Evolutionary conservation across 2,797 vertebrate genomes (phyloP).

Genomic region (Lacerta agilis): DNA sequence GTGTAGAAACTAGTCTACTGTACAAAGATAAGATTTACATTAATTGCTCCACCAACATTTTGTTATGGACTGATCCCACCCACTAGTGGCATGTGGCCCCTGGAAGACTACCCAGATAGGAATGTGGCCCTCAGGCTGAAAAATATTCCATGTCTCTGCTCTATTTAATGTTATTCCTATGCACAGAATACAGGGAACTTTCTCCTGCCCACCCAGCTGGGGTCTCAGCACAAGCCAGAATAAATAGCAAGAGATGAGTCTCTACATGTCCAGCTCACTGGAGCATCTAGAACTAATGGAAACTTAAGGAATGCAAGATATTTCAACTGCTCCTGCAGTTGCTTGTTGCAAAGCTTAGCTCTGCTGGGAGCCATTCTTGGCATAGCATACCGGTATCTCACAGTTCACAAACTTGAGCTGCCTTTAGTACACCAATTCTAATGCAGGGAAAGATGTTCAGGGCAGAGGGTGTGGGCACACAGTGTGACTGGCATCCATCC

Average conservation of each 20-base stretch:
- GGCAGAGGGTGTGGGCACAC: not conserved
- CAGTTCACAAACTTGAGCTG: not conserved
- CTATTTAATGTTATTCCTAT: not conserved
- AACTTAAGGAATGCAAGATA: not conserved
- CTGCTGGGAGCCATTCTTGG: slow-evolving; percentile 14
- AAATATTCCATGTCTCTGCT: not conserved
- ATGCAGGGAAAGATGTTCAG: not conserved
- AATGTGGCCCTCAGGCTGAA: too few relatives aligned
- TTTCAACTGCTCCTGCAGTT: not conserved
- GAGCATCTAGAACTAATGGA: not conserved
- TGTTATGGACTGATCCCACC: too few relatives aligned
- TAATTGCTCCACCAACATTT: too few relatives aligned
- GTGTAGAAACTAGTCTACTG: too few relatives aligned
- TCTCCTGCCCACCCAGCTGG: not conserved
- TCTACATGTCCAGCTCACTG: not conserved
- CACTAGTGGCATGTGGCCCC: too few relatives aligned
- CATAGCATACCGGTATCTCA: slow-evolving; percentile 18
- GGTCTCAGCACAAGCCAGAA: not conserved
- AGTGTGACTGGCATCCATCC: not conserved
- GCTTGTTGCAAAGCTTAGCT: not conserved
- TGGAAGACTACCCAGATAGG: too few relatives aligned
- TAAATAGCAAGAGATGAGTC: not conserved
- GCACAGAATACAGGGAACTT: not conserved
- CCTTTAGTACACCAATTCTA: not conserved
- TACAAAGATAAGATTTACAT: too few relatives aligned